Evolutionary conservation across 2,888 invertebrate genomes (phyloP), one percentile per base, ranked within the genome.

Genomic region (Scrobipalpa costella): DNA sequence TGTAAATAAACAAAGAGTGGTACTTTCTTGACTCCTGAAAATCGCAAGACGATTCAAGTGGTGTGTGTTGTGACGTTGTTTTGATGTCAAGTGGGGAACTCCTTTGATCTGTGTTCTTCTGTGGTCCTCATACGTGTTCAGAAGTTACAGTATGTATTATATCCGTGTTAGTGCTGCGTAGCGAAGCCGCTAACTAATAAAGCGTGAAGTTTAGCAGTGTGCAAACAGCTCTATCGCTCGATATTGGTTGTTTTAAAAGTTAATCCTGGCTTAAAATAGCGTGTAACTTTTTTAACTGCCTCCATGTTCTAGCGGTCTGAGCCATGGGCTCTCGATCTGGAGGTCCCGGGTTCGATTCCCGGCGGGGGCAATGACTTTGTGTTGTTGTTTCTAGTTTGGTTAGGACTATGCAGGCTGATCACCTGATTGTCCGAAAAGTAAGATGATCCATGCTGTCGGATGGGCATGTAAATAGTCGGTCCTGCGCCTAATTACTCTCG

Each of bases 1-100:
- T 75, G 81, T 86, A 85, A 85, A 86, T 78, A 86, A 87, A 86
- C 83, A 84, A 80, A 78, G 71, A 70, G 68, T 71, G 68, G 71
- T 69, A 65, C 71, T 76, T 84, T 81, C 79, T 71, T 86, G 79
- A 81, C 71, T 64, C 58, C 67, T 65, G 65, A 71, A 75, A 69
- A 69, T 69, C 69, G 66, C 69, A 69, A 73, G 75, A 80, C 79
- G 79, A 77, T 80, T 81, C 27, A 34, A 34, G n/a, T 63, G 64
- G 66, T 57, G 38, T 38, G 9, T 5, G 7, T 40, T 40, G 58
- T 63, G 66, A 34, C 38, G 61, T 67, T 71, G 67, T 65, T 64
- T 59, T 34, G 57, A 62, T 73, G 68, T 66, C 66, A 27, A 71
- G 66, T 71, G 67, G 19, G 19, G 67, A 58, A 64, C 58, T 67